Evolutionary conservation across 2,797 vertebrate species (phyloP), one percentile per base, ranked within the genome.

Genomic region (Chaetodon trifasciatus): DNA sequence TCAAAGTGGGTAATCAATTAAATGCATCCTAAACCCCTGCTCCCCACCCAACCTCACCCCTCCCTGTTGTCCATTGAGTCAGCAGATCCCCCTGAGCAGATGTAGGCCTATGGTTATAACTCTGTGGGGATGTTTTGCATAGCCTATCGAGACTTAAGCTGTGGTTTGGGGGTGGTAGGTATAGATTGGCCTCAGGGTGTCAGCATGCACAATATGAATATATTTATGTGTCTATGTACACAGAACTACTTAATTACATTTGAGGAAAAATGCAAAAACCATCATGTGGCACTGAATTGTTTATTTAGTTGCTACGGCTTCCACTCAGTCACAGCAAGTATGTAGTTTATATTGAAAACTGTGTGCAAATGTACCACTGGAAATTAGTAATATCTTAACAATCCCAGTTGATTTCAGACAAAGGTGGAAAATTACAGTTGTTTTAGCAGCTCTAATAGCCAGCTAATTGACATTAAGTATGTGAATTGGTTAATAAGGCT

Each of bases 1-100:
- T 85, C 61, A 76, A 88, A 82, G 57, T 60, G 62, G 72, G 64
- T 73, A 86, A 91, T 92, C 81, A 90, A 90, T 93, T 86, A 83
- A 88, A 92, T 77, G 82, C 81, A 85, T 86, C 86, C 76, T 75
- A 66, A 69, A 65, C 74, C 74, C 70, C 73, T 40, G 66, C 74
- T 60, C 78, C 8, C 23, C 16, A 17, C 39, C 37, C n/a, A 1
- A 47, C n/a, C 60, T 49, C 47, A 10, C 37, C 60, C 49, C 70
- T 70, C 63, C 35, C 49, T 35, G 66, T 8, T 13, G 53, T 58
- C 70, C 76, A 86, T 75, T 70, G 64, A 86, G 69, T 85, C 74
- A 86, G 81, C 85, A 86, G 87, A 85, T 76, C 70, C 70, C 74
- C 61, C 74, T 52, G 64, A 83, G 67, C 81, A 84, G 73, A 86